Evolutionary conservation across 2,888 invertebrate species (phyloP).

Genomic region (Abscondita cerata): DNA sequence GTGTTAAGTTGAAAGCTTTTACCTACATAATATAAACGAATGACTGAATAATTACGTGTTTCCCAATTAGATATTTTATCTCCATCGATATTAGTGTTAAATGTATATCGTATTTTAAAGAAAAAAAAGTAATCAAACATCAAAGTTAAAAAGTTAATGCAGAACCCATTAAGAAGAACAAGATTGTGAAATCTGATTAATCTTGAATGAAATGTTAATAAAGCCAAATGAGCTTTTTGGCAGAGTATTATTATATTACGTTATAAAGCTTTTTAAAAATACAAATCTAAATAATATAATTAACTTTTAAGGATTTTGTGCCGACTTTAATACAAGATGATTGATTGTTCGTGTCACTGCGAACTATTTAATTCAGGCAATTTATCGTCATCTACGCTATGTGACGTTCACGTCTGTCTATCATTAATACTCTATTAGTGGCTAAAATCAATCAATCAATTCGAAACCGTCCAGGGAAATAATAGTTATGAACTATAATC

Average conservation of each 20-base stretch:
- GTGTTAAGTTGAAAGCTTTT: too few species aligned
- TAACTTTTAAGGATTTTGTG: neutral
- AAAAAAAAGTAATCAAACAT: neutral
- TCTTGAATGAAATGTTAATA: neutral
- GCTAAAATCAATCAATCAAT: constrained; percentile 44
- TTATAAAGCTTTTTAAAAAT: neutral
- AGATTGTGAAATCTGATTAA: neutral
- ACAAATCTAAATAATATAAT: too few species aligned
- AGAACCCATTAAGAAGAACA: neutral
- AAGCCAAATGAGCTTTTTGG: neutral
- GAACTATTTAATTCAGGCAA: constrained; percentile 21
- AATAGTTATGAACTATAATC: constrained; percentile 46
- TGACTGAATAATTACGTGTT: neutral
- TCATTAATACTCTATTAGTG: constrained; percentile 33
- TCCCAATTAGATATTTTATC: neutral
- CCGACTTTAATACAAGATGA: constrained; percentile 10
- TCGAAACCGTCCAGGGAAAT: constrained; percentile 41
- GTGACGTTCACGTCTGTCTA: constrained; percentile 21
- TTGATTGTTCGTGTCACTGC: constrained; percentile 15
- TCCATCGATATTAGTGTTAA: neutral
- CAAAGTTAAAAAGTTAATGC: neutral
- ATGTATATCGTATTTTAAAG: neutral
- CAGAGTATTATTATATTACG: neutral
- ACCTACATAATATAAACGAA: too few species aligned
- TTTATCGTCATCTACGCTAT: constrained; percentile 25